Evolutionary conservation across 1,140 invertebrate genomes (phyloP).

Genomic region (Drosophila miranda): DNA sequence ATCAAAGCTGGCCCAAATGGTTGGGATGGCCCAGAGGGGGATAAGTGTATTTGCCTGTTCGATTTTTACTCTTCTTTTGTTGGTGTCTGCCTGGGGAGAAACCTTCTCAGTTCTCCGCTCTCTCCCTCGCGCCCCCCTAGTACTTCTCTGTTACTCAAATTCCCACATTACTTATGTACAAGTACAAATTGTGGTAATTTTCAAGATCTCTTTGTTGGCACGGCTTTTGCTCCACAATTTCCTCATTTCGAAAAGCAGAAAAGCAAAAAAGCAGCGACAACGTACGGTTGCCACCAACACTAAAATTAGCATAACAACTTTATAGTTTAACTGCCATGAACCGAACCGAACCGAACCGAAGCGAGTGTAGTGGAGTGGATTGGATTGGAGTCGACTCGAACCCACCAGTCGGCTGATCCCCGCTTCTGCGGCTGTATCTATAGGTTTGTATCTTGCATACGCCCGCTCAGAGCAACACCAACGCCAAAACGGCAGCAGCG

Average conservation of each 20-base stretch:
- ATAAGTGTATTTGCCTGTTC: conserved; percentile 75
- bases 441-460: conserved; percentile 69
- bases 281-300: conserved; percentile 64
- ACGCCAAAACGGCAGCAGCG: conserved; percentile 40
- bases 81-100: not conserved
- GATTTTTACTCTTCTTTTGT: conserved; percentile 49
- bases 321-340: conserved; percentile 80
- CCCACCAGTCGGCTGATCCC: conserved; percentile 10
- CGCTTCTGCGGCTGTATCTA: conserved; percentile 56
- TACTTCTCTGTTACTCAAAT: conserved; percentile 37
- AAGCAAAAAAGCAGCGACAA: conserved; percentile 17
- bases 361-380: conserved; percentile 1
- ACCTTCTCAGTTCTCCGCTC: not conserved
- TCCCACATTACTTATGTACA: conserved; percentile 81
- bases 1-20: conserved; percentile 62
- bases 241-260: conserved; percentile 69
- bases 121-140: not conserved
- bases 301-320: conserved; percentile 83
- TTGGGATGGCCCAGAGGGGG: conserved; percentile 31
- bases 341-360: conserved; percentile 25
- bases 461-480: conserved; percentile 18
- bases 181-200: conserved; percentile 81
- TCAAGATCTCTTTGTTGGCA: conserved; percentile 76
- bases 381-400: conserved; percentile 4
- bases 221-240: conserved; percentile 67